phyloP scores from a whole-genome alignment of 2,797 vertebrate species.

The Hephaestus fuliginosus region DNA sequence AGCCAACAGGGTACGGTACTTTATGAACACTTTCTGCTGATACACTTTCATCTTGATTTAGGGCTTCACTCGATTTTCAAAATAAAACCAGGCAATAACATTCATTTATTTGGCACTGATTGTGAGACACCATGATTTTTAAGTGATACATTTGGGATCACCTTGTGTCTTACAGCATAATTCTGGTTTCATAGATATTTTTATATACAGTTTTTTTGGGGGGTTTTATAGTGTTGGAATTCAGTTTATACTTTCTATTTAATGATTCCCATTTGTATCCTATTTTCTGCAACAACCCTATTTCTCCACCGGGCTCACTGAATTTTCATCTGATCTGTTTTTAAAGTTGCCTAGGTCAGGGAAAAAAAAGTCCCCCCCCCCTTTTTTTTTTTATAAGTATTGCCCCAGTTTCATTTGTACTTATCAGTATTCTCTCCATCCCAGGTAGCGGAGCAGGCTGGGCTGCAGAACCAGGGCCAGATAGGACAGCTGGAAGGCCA shows the following conservation, averaged over 20 bases:
- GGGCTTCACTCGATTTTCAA: background rate
- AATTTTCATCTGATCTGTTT: background rate
- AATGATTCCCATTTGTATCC: background rate
- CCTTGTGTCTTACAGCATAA: background rate
- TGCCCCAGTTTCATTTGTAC: slow-evolving; percentile 10
- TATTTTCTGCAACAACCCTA: slow-evolving; percentile 5
- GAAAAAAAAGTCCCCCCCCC: background rate
- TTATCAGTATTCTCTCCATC: slow-evolving; percentile 51
- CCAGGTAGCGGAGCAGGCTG: slow-evolving; percentile 87
- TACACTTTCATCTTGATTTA: background rate
- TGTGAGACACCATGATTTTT: background rate
- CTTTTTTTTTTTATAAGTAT: slow-evolving; percentile 1
- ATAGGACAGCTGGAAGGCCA: slow-evolving; percentile 94
- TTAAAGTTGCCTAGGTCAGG: background rate
- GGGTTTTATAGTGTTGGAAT: no score
- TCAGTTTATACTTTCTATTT: no score
- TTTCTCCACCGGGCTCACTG: background rate
- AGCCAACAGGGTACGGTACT: slow-evolving; percentile 72
- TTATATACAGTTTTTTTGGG: background rate
- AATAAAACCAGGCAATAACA: background rate
- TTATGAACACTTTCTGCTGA: background rate
- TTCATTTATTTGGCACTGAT: background rate
- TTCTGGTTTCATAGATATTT: background rate
- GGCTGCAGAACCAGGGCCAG: slow-evolving; percentile 92
- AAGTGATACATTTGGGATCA: background rate